Evolutionary conservation across 2,888 invertebrate species (phyloP), one percentile per base, ranked within the genome.

Genomic region (Tenthredo mesomela): DNA sequence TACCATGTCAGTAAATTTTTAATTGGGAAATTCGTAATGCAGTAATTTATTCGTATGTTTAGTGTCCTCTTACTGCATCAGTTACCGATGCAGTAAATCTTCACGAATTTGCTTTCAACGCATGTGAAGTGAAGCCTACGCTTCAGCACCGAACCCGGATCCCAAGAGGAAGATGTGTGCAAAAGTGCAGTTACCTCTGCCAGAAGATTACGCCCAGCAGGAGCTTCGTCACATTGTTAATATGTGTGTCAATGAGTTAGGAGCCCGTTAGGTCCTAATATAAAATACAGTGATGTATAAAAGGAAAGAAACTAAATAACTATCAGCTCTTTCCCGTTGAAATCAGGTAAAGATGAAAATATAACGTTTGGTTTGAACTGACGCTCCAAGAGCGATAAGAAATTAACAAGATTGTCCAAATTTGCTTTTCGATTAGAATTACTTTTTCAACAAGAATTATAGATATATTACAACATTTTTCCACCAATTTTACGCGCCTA

Each of bases 21-120:
- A n/a, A n/a, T n/a, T 54, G 70, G 61, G 75, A 50, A 54, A 21
- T 61, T 61, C 47, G 40, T n/a, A n/a, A n/a, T n/a, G n/a, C n/a
- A n/a, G n/a, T n/a, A n/a, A n/a, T n/a, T n/a, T n/a, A n/a, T n/a
- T n/a, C n/a, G n/a, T 18, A 40, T 80, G 12, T 25, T 21, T n/a
- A 95, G 97, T 96, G 96, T 84, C 94, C 96, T 0, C 95, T 96
- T 75, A 95, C 96, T 1, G 95, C 96, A 0, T 95, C 97, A 0
- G 94, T 98, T 15, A 95, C 96, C 33, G 96, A 96, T 88, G 95
- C 96, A 0, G 91, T 98, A 18, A 93, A 95, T 0, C 94, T 95
- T 0, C 98, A 97, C 93, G 96, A 97, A 88, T 93, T 94, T 2
- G 95, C 97, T 18, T 97, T 96, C 91, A 90, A 89, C 29, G 89